Evolutionary conservation across 2,113 vertebrate genomes (phyloP).

Genomic region (Chaetops frenatus): DNA sequence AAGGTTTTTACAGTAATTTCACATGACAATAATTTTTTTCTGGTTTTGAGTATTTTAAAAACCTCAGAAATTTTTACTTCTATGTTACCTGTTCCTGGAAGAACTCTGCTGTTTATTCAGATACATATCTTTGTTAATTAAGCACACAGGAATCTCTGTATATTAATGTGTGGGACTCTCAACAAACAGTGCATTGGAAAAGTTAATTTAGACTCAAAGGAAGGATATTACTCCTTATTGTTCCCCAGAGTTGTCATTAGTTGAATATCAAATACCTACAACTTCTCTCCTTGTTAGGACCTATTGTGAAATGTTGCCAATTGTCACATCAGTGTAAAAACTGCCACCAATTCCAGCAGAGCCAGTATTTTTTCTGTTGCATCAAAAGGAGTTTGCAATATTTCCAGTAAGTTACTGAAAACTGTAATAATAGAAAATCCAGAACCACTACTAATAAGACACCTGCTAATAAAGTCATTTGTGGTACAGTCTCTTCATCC

Average conservation of each 20-base stretch:
- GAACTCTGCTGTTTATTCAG: not conserved
- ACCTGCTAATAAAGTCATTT: conserved; percentile 37
- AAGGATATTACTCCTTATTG: not conserved
- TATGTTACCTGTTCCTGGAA: not conserved
- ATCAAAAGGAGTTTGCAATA: not conserved
- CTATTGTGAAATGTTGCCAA: not conserved
- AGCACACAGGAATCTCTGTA: not conserved
- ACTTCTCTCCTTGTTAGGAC: not conserved
- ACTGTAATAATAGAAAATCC: not conserved
- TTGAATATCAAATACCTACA: not conserved
- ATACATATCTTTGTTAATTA: not conserved
- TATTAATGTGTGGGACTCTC: not conserved
- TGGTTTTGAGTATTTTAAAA: not conserved
- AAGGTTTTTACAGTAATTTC: not conserved
- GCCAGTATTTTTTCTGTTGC: not conserved
- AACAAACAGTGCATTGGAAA: not conserved
- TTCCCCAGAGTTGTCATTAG: not conserved
- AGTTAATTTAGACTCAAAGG: not conserved
- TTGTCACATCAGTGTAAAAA: not conserved
- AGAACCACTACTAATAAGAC: conserved; percentile 29
- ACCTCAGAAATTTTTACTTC: not conserved
- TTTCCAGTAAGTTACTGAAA: not conserved
- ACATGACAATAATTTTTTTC: not conserved
- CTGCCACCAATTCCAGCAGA: not conserved
- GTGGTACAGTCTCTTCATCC: not conserved